Evolutionary conservation across 2,888 invertebrate species (phyloP), one percentile per base, ranked within the genome.

Genomic region (Eudasyphora cyanicolor): DNA sequence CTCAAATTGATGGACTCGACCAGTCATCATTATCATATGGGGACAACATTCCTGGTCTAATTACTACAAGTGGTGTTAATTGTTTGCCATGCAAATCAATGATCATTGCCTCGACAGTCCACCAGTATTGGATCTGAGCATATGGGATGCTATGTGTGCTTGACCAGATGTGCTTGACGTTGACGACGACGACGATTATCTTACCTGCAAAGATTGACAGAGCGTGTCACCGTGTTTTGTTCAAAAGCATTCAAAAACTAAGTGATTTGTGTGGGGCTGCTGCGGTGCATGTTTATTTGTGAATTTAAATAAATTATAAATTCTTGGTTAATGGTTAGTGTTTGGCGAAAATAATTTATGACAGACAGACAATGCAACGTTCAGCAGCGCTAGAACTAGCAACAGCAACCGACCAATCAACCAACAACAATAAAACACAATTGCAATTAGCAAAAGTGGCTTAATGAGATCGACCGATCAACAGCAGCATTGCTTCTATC

Each of bases 401-500:
- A 27, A 54, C n/a, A 49, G 19, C 19, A 49, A 32, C 32, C 32
- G 12, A 2, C 45, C n/a, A n/a, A 45, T 45, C 7, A 24, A 10
- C 1, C 49, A 75, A 60, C 60, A 62, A 24, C 7, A 57, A 21
- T 54, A 69, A 70, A 79, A 75, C 60, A 76, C 17, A 76, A 76
- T 21, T 62, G 62, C 82, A 70, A 71, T 82, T 82, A 82, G 64
- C 75, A 79, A 79, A 70, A 71, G n/a, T 76, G 54, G 32, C 71
- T 82, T 76, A 82, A 71, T 82, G 82, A 45, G 71, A 76, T 35
- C 67, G 57, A 54, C 29, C 32, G 29, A 79, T 12, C 51, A n/a
- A 57, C 21, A 32, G 35, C 24, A 57, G 27, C 24, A 57, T 2
- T 49, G n/a, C n/a, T n/a, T n/a, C n/a, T n/a, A n/a, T n/a, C n/a